Conservation (phyloP, 2,797 vertebrate genomes). For the Enteromius mattozi region DNA sequence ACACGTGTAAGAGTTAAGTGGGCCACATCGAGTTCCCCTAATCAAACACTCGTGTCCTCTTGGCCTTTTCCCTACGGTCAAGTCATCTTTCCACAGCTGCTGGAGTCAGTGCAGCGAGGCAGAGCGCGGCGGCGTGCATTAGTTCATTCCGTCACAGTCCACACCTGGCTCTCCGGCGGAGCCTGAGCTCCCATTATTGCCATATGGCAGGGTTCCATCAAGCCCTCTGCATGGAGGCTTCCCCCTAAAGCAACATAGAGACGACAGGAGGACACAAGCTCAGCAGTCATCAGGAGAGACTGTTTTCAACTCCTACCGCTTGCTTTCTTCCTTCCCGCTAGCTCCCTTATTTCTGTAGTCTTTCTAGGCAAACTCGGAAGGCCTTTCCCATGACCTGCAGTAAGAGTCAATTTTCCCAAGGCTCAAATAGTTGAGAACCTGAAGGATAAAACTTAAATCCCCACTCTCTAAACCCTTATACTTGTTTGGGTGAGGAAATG, state of each 20-base stretch:
- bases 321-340: neutral
- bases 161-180: conserved; percentile 59
- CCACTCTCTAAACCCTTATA: conserved; percentile 32
- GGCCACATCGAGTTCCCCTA: conserved; percentile 49
- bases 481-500: conserved; percentile 47
- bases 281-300: conserved; percentile 31
- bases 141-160: conserved; percentile 51
- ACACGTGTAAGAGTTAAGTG: conserved; percentile 48
- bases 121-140: conserved; percentile 29
- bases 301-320: conserved; percentile 13
- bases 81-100: conserved; percentile 54
- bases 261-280: conserved; percentile 24
- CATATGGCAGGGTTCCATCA: conserved; percentile 59
- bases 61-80: conserved; percentile 43
- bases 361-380: conserved; percentile 31
- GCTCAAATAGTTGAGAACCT: conserved; percentile 42
- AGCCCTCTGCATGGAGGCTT: conserved; percentile 46
- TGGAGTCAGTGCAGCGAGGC: conserved; percentile 20
- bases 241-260: conserved; percentile 14
- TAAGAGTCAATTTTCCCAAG: conserved; percentile 54
- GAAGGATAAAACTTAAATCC: conserved; percentile 44
- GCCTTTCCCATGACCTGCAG: conserved; percentile 51
- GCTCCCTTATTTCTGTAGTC: conserved; percentile 23
- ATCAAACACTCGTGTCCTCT: conserved; percentile 55
- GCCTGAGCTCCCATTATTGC: conserved; percentile 53